Base-by-base conservation (phyloP, 1,140 invertebrate species). In the Colletes gigas region DNA sequence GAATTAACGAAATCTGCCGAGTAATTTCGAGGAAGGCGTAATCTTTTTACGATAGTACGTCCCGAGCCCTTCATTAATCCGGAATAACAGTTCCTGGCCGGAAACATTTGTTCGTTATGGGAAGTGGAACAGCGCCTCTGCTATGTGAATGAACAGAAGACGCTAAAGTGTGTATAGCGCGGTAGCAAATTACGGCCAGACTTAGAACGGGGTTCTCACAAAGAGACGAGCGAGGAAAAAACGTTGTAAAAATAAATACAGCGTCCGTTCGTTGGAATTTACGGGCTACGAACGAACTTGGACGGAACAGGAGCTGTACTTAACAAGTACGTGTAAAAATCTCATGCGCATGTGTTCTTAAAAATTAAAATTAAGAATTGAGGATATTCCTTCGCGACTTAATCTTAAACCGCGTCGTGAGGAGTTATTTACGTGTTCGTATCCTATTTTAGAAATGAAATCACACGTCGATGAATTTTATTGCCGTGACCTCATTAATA, bases 91-190 rank as follows among this genome's bases (percentile, higher is more conserved):
- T 74, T 55, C 72, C 19, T 44, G 21, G 54, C 19, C 50, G 54
- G 71, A 81, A 75, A 14, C 17, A 10, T 30, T 60, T 68, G 17
- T 81, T 54, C 52, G n/a, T 75, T 74, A 59, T 57, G 73, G 52
- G 62, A 65, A 74, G 52, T 68, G 14, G 50, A 78, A 78, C 57
- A 21, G 59, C 12, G 17, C 19, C 8, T 15, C 10, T 14, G 30
- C 17, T 52, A 4, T 78, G 44, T 14, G 57, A 69, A 68, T 50
- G 41, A 77, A 50, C n/a, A 9, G 12, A 55, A 67, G 39, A 75
- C 14, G 30, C 14, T 3, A 47, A 68, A 76, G 47, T 52, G 30
- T 21, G 12, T 5, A 39, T 0, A 3, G 7, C 9, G 12, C 3
- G 7, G 4, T 7, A 3, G 50, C 19, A 66, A 68, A 76, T 50